A percentile compares a stretch with the other conserved stretches of the same genome.
phyloP scores from a whole-genome alignment of 1,140 invertebrate genomes.

The Vanessa tameamea region DNA sequence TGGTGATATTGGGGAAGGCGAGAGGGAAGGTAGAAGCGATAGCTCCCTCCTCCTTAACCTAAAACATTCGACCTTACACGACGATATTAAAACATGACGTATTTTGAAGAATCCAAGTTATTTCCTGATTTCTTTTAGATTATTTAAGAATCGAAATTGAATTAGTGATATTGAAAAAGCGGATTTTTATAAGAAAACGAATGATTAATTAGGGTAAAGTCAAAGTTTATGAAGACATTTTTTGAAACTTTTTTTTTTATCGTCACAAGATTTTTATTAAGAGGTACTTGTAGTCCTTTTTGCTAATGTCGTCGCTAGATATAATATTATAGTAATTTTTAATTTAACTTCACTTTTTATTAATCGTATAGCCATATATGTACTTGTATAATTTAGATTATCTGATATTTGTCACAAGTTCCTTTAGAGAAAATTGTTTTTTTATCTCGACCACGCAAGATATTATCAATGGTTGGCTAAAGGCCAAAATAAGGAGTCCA shows the following conservation, averaged over 20 bases:
- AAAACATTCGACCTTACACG: slow-evolving; percentile 25
- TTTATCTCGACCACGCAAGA: slow-evolving; percentile 56
- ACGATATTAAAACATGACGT: slow-evolving; percentile 67
- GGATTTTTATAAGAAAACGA: not conserved
- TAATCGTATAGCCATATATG: no score
- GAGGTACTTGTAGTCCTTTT: no score
- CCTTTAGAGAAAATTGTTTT: slow-evolving; percentile 42
- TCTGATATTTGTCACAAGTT: slow-evolving; percentile 37
- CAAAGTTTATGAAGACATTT: no score
- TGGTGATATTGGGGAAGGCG: slow-evolving; percentile 25
- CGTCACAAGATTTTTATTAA: no score
- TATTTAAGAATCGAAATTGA: slow-evolving; percentile 65
- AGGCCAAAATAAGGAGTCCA: slow-evolving; percentile 54
- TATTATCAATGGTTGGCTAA: slow-evolving; percentile 65
- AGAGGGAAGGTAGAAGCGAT: slow-evolving; percentile 26
- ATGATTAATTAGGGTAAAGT: not conserved
- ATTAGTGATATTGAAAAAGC: slow-evolving; percentile 43
- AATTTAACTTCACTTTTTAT: not conserved
- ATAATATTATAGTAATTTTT: no score
- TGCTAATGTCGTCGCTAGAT: no score
- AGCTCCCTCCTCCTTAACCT: slow-evolving; percentile 23
- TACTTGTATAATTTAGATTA: not conserved
- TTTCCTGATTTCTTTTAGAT: slow-evolving; percentile 55
- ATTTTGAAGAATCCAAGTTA: slow-evolving; percentile 62
- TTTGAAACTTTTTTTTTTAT: no score